These are phyloP conservation scores for Ia io DNA, from an alignment of 2,113 vertebrate species.

Conservation along the genomic window DNA sequence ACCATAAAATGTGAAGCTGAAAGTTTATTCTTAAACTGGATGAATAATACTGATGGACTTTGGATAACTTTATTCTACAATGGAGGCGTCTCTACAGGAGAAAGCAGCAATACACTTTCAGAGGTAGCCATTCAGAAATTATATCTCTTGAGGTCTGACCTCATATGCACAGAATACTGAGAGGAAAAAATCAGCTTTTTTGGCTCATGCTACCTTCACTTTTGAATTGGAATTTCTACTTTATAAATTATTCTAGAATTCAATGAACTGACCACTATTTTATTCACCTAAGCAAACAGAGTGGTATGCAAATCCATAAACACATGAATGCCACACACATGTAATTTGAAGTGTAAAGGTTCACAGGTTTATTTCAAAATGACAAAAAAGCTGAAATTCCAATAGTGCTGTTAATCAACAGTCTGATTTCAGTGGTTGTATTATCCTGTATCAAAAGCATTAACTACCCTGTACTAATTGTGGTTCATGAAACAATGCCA, in stretches of 20 bases:
- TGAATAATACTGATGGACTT: background rate
- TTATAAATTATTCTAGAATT: background rate
- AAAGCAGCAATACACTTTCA: background rate
- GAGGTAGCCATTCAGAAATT: background rate
- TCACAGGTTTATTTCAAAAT: background rate
- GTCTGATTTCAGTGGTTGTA: background rate
- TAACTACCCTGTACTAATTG: background rate
- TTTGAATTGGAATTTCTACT: background rate
- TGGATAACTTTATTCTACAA: background rate
- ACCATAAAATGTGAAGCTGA: background rate
- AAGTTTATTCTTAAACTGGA: background rate
- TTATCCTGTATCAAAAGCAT: background rate
- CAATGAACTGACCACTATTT: background rate
- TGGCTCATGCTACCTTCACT: background rate
- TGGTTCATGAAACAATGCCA: slow-evolving; percentile 2
- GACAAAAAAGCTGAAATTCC: background rate
- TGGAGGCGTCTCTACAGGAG: fast-evolving
- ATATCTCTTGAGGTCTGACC: background rate
- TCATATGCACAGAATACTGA: background rate
- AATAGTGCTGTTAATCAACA: background rate
- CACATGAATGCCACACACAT: background rate
- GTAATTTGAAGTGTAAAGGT: background rate
- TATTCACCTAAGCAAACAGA: background rate
- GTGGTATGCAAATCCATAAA: background rate
- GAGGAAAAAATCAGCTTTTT: background rate